Base-by-base conservation (phyloP, 1,140 invertebrate genomes). In the Macrotrachela quadricornifera region DNA sequence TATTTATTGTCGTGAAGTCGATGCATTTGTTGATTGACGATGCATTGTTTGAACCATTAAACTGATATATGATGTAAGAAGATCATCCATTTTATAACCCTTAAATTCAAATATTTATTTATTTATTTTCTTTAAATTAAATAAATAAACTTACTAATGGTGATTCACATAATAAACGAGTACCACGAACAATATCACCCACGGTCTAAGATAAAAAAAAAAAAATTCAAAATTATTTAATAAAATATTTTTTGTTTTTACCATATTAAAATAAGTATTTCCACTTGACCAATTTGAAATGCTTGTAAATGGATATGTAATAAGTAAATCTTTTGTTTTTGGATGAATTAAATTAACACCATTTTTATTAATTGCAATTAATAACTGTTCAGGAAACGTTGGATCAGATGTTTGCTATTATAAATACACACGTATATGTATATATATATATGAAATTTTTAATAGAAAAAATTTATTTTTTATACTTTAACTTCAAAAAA, bases 251-350 rank as follows among this genome's bases (percentile, higher is more conserved):
- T 30, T 30, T 30, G 3, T 4, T 4, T 4, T 30, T 30, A 30
- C 21, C 88, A 97, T 96, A 67, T 97, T 91, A 75, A 99, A 99
- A 64, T 97, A 99, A 0, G 87, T 96, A 67, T 95, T 79, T 51
- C 92, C 92, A 15, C 88, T 95, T 16, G 88, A 95, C 92, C 92
- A 99, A 71, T 97, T 99, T 36, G 88, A 95, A 68, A 99, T 97
- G 69, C 85, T 78, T 8, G 88, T 96, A 70, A 97, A 97, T 15
- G 90, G 88, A 75, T 97, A 88, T 43, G 37, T 56, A 45, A 54
- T 55, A n/a, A 54, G n/a, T 13, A 49, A 49, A 72, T 91, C 88
- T 79, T 97, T 97, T 18, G 84, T 80, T 62, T 88, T 81, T 21
- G 88, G 88, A 76, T 97, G 83, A 64, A 97, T 97, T 40, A 99